Evolutionary conservation across 2,888 invertebrate genomes (phyloP).

Genomic region (Sesia apiformis): DNA sequence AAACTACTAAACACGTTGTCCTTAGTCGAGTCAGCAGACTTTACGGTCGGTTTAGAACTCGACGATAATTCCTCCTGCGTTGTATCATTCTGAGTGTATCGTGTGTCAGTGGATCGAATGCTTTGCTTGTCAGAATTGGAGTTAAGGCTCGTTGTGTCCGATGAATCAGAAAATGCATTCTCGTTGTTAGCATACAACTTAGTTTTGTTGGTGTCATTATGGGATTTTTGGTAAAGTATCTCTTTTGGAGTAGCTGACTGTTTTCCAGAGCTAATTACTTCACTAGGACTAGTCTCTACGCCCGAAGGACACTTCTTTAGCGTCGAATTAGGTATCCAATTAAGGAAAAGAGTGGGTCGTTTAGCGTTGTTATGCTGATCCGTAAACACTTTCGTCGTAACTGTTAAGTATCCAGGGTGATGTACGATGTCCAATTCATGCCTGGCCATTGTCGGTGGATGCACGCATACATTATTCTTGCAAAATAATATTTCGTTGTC

Average conservation of each 20-base stretch:
- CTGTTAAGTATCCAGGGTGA: constrained; percentile 93
- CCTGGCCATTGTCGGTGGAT: constrained; percentile 89
- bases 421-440: constrained; percentile 90
- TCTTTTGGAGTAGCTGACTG: constrained; percentile 38
- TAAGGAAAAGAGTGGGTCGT: constrained; percentile 88
- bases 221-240: constrained; percentile 25
- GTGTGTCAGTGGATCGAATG: constrained; percentile 56
- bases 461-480: constrained; percentile 98
- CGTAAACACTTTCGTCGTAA: constrained; percentile 87
- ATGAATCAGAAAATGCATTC: constrained; percentile 67
- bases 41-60: constrained; percentile 55
- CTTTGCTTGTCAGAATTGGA: constrained; percentile 71
- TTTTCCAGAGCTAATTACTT: constrained; percentile 47
- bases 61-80: constrained; percentile 56
- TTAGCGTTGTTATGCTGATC: constrained; percentile 85
- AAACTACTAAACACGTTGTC: constrained; percentile 47
- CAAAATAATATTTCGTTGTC: constrained; percentile 91
- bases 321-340: constrained; percentile 96
- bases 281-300: constrained; percentile 74
- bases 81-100: constrained; percentile 53
- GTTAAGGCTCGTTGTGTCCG: constrained; percentile 67
- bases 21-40: constrained; percentile 51
- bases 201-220: constrained; percentile 19
- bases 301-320: constrained; percentile 88
- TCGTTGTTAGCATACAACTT: constrained; percentile 55